Base-by-base conservation (phyloP, 2,797 vertebrate genomes). In the Sylvilagus floridanus region DNA sequence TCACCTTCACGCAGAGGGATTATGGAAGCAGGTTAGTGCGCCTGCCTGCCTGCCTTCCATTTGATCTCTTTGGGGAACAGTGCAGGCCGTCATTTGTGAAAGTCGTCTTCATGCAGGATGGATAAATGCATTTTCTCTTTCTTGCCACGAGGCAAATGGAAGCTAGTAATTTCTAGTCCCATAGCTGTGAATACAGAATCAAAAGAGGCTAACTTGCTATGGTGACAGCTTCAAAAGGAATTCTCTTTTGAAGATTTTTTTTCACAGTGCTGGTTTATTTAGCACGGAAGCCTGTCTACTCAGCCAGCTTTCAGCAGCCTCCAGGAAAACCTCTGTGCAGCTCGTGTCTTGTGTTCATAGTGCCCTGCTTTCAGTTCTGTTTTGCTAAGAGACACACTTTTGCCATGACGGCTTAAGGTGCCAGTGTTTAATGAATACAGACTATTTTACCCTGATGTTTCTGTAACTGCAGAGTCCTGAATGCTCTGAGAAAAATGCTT, bases 81-180 rank as follows among this genome's bases (percentile, higher is more conserved):
- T 63, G 50, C 88, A 91, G 68, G 79, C 72, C 96, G 37, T 97
- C 96, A 24, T 60, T 96, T 97, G 96, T 93, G 88, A 87, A 96
- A 96, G 93, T 63, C 91, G 13, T 90, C 69, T 84, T 83, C 95
- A 95, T 96, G 52, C 93, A 77, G 92, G 65, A 54, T 94, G 30
- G 68, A 91, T 97, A 95, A 97, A 97, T 95, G 66, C 66, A 77
- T 97, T 98, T 98, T 96, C 50, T 4, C 5, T 84, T 96, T 71
- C 93, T 97, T 96, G 88, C 88, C 91, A 76, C 7, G 1, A 94
- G 90, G 88, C 89, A 97, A 96, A 92, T 97, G 93, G 91, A 96
- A 97, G 88, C 94, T 94, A 65, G 72, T 96, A 95, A 92, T 92
- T 97, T 95, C 85, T 96, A 93, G 90, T 96, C 85, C 68, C 93